Evolutionary conservation across 2,888 invertebrate genomes (phyloP).

Genomic region (Sarcophaga variegata): DNA sequence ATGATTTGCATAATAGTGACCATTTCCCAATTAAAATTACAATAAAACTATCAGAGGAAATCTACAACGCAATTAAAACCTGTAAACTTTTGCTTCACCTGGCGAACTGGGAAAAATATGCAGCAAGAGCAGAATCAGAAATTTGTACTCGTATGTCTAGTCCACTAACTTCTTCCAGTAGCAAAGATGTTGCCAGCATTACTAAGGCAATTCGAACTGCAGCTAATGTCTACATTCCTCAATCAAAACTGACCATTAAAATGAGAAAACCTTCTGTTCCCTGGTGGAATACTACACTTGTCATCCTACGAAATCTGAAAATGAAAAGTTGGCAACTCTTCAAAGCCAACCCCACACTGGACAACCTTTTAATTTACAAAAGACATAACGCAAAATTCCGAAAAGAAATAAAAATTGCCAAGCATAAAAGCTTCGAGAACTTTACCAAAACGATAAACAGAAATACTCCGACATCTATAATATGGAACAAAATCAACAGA

Average conservation of each 20-base stretch:
- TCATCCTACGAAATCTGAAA: too few species aligned
- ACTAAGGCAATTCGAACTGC: not conserved
- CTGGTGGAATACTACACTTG: too few species aligned
- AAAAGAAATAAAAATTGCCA: slow-evolving; percentile 31
- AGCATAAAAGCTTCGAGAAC: slow-evolving; percentile 29
- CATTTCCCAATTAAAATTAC: slow-evolving; percentile 10
- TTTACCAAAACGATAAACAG: slow-evolving; percentile 42
- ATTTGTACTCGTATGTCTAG: not conserved
- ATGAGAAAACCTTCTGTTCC: too few species aligned
- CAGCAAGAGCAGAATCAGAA: not conserved
- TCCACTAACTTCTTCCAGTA: too few species aligned
- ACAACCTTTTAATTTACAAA: too few species aligned
- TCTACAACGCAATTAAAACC: not conserved
- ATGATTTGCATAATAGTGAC: slow-evolving; percentile 35
- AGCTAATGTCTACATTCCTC: slow-evolving; percentile 20
- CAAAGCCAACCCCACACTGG: too few species aligned
- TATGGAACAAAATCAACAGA: slow-evolving; percentile 35
- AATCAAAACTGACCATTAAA: not conserved
- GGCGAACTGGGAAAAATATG: not conserved
- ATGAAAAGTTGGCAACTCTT: too few species aligned
- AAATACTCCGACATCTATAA: slow-evolving; percentile 10
- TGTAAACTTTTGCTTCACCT: not conserved
- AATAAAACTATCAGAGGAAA: not conserved
- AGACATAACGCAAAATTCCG: slow-evolving; percentile 1
- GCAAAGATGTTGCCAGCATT: too few species aligned